A percentile compares a stretch with the other conserved stretches of the same genome.
These are phyloP conservation scores for Drosophila bifasciata DNA, from an alignment of 1,140 invertebrate genomes.

Conservation along the genomic window DNA sequence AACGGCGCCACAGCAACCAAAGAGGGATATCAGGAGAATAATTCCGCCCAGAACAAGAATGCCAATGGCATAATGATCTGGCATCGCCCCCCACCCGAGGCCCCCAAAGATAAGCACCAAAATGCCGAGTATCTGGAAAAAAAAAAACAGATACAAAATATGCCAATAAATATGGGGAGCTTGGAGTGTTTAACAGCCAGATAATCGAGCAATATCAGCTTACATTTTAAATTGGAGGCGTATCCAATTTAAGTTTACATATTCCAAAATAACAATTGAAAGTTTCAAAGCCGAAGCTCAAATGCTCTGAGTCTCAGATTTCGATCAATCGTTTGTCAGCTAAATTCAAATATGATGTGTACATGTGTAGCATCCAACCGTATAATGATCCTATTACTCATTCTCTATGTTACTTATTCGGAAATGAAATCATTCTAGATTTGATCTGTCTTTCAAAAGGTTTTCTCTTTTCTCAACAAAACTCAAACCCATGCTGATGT, in stretches of 20 bases:
- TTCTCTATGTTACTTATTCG: too few species aligned
- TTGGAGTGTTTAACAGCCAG: not conserved
- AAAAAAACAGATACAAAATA: too few species aligned
- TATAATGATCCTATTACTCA: too few species aligned
- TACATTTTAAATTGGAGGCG: slow-evolving; percentile 19
- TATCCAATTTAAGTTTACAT: slow-evolving; percentile 2
- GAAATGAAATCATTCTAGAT: too few species aligned
- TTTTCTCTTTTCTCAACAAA: too few species aligned
- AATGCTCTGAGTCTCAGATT: too few species aligned
- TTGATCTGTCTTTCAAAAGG: too few species aligned
- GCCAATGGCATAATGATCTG: slow-evolving; percentile 84
- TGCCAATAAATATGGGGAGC: not conserved
- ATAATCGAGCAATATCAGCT: slow-evolving; percentile 18
- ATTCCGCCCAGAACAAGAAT: slow-evolving; percentile 89
- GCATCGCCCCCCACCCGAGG: slow-evolving; percentile 84
- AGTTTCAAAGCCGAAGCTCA: not conserved
- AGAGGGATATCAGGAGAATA: slow-evolving; percentile 91
- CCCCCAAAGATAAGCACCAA: slow-evolving; percentile 66
- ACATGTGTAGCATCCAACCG: too few species aligned
- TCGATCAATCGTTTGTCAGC: too few species aligned
- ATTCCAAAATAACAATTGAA: not conserved
- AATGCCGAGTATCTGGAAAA: slow-evolving; percentile 67
- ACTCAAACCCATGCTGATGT: too few species aligned
- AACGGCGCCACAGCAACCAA: slow-evolving; percentile 93
- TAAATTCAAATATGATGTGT: too few species aligned